phyloP scores from a whole-genome alignment of 2,888 invertebrate genomes.

The Dexiosoma caninum region DNA sequence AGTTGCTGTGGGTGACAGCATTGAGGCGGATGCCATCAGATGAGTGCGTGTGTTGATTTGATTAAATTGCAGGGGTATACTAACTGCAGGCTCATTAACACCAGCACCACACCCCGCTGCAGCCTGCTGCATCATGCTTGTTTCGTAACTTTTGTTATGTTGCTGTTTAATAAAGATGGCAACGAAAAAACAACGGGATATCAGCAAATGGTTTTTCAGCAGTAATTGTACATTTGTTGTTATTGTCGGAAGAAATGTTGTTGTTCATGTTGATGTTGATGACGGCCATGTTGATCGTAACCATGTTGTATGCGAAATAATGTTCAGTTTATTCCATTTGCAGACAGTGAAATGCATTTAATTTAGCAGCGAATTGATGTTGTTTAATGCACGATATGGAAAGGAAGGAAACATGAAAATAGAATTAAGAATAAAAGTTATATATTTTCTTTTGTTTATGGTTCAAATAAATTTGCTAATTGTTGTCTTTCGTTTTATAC shows the following conservation, averaged over 20 bases:
- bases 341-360: conserved; percentile 24
- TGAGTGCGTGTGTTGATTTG: conserved; percentile 76
- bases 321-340: conserved; percentile 22
- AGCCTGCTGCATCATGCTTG: conserved; percentile 60
- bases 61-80: conserved; percentile 75
- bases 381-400: conserved; percentile 1
- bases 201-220: conserved; percentile 23
- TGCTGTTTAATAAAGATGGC: conserved; percentile 49
- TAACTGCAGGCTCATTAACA: conserved; percentile 60
- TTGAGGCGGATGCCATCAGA: conserved; percentile 71
- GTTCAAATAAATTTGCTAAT: conserved; percentile 8
- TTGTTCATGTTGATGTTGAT: neutral
- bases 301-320: conserved; percentile 27
- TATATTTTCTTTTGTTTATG: too few species aligned
- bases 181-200: conserved; percentile 13
- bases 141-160: conserved; percentile 57
- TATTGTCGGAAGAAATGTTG: conserved; percentile 12
- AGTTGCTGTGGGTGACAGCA: conserved; percentile 69
- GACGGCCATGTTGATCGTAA: conserved; percentile 13
- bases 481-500: neutral
- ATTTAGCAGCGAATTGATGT: conserved; percentile 25
- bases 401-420: conserved; percentile 19
- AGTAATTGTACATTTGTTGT: conserved; percentile 28
- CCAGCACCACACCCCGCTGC: conserved; percentile 7
- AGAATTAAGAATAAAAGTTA: neutral